These are phyloP conservation scores for Pagetopsis macropterus DNA, from an alignment of 2,797 vertebrate species.

Conservation along the genomic window DNA sequence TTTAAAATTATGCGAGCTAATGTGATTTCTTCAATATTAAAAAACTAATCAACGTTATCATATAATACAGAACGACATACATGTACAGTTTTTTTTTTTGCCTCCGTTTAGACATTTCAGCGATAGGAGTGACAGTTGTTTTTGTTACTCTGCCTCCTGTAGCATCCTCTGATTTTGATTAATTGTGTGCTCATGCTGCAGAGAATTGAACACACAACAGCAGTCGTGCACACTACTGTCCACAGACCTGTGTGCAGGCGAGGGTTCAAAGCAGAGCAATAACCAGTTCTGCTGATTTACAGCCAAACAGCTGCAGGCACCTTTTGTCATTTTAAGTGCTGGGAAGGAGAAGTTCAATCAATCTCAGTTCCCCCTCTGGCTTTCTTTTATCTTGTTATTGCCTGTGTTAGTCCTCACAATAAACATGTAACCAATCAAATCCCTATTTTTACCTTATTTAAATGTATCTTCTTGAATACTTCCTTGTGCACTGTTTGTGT, in stretches of 20 bases:
- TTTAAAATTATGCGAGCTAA: not conserved
- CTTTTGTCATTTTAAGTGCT: not conserved
- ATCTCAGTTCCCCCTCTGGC: not conserved
- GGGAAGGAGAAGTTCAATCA: not conserved
- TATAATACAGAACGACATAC: not conserved
- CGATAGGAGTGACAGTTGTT: not conserved
- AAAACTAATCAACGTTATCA: not conserved
- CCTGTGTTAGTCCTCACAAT: too few species aligned
- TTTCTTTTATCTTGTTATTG: too few species aligned
- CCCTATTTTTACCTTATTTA: too few species aligned
- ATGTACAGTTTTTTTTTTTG: not conserved
- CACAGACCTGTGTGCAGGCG: not conserved
- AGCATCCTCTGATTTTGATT: conserved; percentile 11
- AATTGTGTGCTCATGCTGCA: not conserved
- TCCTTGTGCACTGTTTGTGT: too few species aligned
- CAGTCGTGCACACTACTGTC: not conserved
- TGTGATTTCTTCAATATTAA: not conserved
- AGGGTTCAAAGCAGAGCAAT: conserved; percentile 2
- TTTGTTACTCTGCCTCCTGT: not conserved
- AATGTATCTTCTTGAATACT: too few species aligned
- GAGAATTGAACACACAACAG: conserved; percentile 1
- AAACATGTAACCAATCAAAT: too few species aligned
- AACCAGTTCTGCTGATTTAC: conserved; percentile 7
- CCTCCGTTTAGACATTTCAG: not conserved
- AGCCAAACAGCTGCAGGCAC: not conserved